Evolutionary conservation across 2,797 vertebrate species (phyloP).

Genomic region (Discoglossus pictus): DNA sequence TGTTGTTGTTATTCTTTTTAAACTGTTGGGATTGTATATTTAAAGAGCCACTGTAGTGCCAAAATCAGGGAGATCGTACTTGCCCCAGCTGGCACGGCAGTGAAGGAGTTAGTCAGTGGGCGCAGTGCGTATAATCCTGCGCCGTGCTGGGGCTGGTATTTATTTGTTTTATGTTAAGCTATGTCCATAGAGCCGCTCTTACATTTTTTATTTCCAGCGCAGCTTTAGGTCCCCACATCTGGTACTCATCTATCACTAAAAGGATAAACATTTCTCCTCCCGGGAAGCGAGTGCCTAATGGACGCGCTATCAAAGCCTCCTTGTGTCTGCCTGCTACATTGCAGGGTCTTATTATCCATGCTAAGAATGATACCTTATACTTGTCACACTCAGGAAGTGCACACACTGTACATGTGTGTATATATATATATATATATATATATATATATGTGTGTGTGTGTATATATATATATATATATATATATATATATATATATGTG

Average conservation of each 20-base stretch:
- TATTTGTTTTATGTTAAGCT: constrained; percentile 19
- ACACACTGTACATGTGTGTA: not conserved
- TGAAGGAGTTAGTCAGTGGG: not conserved
- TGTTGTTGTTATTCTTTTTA: too few relatives aligned
- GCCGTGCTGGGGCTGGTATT: constrained; percentile 6
- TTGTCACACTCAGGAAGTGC: constrained; percentile 3
- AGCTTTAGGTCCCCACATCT: constrained; percentile 53
- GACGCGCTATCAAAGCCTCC: constrained; percentile 33
- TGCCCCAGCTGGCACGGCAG: too few relatives aligned
- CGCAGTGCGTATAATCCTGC: not conserved
- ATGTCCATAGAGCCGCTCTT: constrained; percentile 36
- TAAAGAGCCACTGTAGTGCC: too few relatives aligned
- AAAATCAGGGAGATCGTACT: too few relatives aligned
- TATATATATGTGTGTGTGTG: too few relatives aligned
- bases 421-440: too few relatives aligned
- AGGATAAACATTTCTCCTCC: constrained; percentile 55
- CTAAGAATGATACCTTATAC: constrained; percentile 21
- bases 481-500: too few relatives aligned
- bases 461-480: too few relatives aligned
- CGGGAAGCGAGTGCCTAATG: constrained; percentile 36
- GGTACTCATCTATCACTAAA: constrained; percentile 60
- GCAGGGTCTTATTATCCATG: constrained; percentile 29
- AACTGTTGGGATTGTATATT: too few relatives aligned
- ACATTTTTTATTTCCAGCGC: not conserved
- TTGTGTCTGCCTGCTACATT: constrained; percentile 44